phyloP scores from a whole-genome alignment of 2,113 vertebrate genomes.

The Tor tambroides region DNA sequence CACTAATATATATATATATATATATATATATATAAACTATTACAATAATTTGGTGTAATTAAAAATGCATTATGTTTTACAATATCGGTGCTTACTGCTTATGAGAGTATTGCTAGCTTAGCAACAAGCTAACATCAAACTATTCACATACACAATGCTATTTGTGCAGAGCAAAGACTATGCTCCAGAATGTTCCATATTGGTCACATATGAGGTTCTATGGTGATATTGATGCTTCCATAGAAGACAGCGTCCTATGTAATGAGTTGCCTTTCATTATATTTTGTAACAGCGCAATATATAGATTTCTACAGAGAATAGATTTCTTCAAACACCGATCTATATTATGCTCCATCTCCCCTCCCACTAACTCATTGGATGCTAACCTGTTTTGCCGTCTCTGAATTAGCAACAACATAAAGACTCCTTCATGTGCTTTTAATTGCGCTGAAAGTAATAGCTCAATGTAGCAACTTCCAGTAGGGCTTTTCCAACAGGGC shows the following conservation, averaged over 20 bases:
- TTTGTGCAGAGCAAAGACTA: neutral
- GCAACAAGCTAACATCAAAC: neutral
- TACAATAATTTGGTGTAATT: neutral
- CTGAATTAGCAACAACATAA: neutral
- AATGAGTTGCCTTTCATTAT: neutral
- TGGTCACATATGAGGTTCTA: no score
- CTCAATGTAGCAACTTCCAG: conserved; percentile 58
- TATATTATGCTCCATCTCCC: neutral
- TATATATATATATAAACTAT: no score
- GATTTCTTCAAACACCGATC: neutral
- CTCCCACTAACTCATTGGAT: neutral
- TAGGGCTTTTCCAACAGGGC: conserved; percentile 65
- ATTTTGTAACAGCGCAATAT: neutral
- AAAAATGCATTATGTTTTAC: neutral
- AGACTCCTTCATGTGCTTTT: conserved; percentile 43
- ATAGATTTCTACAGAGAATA: neutral
- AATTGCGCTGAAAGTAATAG: conserved; percentile 67
- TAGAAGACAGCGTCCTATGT: neutral
- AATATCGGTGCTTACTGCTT: neutral
- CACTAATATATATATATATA: no score
- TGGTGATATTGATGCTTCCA: neutral
- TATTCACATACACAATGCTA: neutral
- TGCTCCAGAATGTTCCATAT: no score
- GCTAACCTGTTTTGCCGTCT: neutral
- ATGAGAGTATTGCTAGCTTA: neutral